Base-by-base conservation (phyloP, 2,797 vertebrate genomes). In the Coranthus polyacanthus region DNA sequence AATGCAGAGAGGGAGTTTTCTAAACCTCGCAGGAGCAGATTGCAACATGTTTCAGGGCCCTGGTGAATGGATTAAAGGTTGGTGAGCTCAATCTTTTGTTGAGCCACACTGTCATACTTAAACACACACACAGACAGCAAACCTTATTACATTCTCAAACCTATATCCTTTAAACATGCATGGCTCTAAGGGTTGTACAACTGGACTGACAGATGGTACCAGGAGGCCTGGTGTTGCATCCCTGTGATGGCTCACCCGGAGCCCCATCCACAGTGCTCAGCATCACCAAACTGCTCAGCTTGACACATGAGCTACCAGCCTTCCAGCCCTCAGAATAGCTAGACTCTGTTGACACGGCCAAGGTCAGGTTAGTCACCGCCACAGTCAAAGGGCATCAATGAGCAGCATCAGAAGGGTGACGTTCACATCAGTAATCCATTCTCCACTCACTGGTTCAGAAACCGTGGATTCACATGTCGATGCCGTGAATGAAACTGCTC, bases 201-300 rank as follows among this genome's bases (percentile, higher is more conserved):
- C 69, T 60, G 84, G 89, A 85, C 75, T 87, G 85, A 87, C 89
- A 89, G 91, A 91, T 92, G 87, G 84, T 82, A 85, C 85, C 86
- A 83, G 81, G 82, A 90, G 77, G 75, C 64, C 76, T 64, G 77
- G 79, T 86, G 77, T 78, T 88, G 79, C 20, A n/a, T 79, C 45
- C 66, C 72, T 55, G 69, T 65, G 73, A 74, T 47, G 84, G 65
- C 61, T 89, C 83, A 90, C 88, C 86, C 78, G 20, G 76, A 86
- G 89, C 87, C 78, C 86, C 82, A 81, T 93, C 89, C 86, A 80
- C 88, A 79, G 53, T 57, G 83, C 76, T 92, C 82, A 93, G 72
- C 81, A 82, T 92, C 91, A 91, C 76, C 67, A 61, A 66, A 60
- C 73, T 68, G 89, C 88, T 83, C 84, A 47, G 71, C 78, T 62